Conservation (phyloP, 2,888 invertebrate genomes). For the Acanthosoma haemorrhoidale region DNA sequence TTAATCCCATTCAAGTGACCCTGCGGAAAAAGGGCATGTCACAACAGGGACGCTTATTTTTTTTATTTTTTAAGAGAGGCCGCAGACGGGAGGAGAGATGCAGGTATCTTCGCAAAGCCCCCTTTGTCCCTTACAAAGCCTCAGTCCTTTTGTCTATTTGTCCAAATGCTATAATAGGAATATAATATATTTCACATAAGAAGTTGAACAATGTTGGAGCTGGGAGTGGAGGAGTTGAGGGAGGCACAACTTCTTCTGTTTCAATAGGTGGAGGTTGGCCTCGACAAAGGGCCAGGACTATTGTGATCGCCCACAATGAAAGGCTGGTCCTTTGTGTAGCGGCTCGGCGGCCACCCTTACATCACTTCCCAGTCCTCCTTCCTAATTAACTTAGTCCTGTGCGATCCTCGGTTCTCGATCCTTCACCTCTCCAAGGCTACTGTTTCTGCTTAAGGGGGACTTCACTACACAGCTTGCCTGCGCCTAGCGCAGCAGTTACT, state of each 20-base stretch:
- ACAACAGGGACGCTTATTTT: constrained; percentile 11
- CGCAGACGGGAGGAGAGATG: constrained; percentile 1
- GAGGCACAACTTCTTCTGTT: constrained; percentile 36
- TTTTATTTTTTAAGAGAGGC: constrained; percentile 4
- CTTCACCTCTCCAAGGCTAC: background rate
- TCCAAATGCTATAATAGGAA: constrained; percentile 33
- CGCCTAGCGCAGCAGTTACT: too few relatives aligned
- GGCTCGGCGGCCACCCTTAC: constrained; percentile 14
- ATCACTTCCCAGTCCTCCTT: background rate
- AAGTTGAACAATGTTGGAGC: constrained; percentile 37
- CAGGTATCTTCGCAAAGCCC: constrained; percentile 22
- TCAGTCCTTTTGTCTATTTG: constrained; percentile 28
- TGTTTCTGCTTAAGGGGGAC: background rate
- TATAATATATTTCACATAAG: constrained; percentile 35
- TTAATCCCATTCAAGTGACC: constrained; percentile 9
- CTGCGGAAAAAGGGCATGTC: background rate
- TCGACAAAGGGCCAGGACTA: constrained; percentile 10
- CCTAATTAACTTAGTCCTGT: constrained; percentile 16
- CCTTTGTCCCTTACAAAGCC: constrained; percentile 24
- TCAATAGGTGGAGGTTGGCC: constrained; percentile 26
- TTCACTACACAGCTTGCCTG: too few relatives aligned
- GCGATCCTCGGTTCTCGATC: too few relatives aligned
- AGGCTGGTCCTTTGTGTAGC: background rate
- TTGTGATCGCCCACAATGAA: background rate
- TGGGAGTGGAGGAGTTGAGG: constrained; percentile 27